Conservation (phyloP, 2,113 vertebrate genomes). For the Microcebus lehilahytsara region DNA sequence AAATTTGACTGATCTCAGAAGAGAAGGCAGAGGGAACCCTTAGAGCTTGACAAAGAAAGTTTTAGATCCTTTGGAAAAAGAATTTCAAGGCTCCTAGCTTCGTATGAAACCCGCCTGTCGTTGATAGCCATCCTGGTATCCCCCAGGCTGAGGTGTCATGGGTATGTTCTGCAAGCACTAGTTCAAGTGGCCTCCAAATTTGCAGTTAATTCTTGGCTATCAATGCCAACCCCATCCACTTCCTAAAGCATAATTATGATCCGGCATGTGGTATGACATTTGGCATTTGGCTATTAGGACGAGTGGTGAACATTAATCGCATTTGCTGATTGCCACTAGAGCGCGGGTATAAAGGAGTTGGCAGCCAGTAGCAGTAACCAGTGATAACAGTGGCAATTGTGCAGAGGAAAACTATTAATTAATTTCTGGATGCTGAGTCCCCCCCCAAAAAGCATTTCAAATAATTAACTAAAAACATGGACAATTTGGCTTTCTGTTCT, state of each 20-base stretch:
- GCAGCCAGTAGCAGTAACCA: conserved; percentile 1
- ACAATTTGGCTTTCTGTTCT: conserved; percentile 64
- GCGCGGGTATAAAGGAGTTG: conserved; percentile 7
- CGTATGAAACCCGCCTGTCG: background rate
- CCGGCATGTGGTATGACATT: conserved; percentile 32
- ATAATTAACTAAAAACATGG: conserved; percentile 66
- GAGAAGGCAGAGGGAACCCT: background rate
- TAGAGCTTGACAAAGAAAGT: conserved; percentile 37
- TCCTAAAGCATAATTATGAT: conserved; percentile 29
- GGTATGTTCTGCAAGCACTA: background rate
- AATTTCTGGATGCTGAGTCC: conserved; percentile 67
- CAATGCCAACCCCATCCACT: background rate
- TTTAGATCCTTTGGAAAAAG: background rate
- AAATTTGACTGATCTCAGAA: conserved; percentile 42
- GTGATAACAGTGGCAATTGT: background rate
- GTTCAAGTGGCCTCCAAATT: conserved; percentile 46
- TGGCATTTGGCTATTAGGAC: conserved; percentile 55
- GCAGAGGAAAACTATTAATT: conserved; percentile 59
- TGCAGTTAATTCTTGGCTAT: conserved; percentile 41
- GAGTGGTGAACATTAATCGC: conserved; percentile 21
- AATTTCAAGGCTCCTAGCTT: conserved; percentile 29
- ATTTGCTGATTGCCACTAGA: conserved; percentile 25
- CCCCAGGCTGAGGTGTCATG: background rate
- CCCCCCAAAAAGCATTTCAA: conserved; percentile 5
- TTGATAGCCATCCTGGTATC: background rate